Evolutionary conservation across 1,140 invertebrate species (phyloP), one percentile per base, ranked within the genome.

Genomic region (Myzus persicae): DNA sequence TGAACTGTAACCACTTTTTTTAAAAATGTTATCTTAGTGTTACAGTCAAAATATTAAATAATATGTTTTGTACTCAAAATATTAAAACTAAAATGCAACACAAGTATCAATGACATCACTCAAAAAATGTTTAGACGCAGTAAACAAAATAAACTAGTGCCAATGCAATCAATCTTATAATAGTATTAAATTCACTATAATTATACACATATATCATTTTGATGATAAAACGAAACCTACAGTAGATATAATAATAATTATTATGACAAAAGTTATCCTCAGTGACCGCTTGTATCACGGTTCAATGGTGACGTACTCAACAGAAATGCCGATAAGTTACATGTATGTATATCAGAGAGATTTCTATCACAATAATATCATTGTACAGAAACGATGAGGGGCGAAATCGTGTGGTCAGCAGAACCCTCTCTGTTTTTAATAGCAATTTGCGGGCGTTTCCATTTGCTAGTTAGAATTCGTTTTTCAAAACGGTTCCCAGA

Each of bases 401-500:
- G 26, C 6, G 26, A 90, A 31, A 8, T 90, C 14, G 40, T 42
- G 51, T 42, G 89, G 88, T 90, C 88, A 90, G 51, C 51, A 67
- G 38, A 90, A 59, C 89, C n/a, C 54, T 42, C 51, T 89, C 36
- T 31, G 82, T 40, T 38, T 67, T 46, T 93, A n/a, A 81, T 38
- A 40, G 40, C 8, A 42, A 67, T n/a, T 40, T 31, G 54, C 89
- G 89, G 89, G 54, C 89, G 89, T 76, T 91, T 91, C 42, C 67
- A 51, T 89, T 89, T 51, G 36, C 87, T 48, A 51, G 88, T 89
- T 38, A 89, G 36, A 54, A 89, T 89, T 89, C 88, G 36, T 54
- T 89, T 89, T 89, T 89, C 46, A 54, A 89, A 51, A 89, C 42
- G 42, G 38, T 91, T 76, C 54, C 59, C 90, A 76, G 54, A 76